Evolutionary conservation across 2,888 invertebrate genomes (phyloP).

Genomic region (Linhomoeus sp.): DNA sequence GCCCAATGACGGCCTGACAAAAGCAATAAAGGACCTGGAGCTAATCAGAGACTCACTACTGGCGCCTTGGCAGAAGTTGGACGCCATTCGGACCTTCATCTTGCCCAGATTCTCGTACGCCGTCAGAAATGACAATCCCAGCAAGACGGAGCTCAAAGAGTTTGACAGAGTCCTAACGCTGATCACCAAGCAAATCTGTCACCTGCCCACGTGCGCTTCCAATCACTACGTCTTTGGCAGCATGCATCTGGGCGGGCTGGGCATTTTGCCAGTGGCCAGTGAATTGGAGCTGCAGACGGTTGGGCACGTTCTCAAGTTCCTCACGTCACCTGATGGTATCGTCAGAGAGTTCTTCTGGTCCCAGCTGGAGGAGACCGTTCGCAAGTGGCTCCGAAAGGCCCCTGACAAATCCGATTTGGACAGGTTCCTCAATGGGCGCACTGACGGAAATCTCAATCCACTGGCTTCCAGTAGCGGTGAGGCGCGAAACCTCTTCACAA

Average conservation of each 20-base stretch:
- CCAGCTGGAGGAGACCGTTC: no score
- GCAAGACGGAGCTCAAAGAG: not conserved
- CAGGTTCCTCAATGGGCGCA: no score
- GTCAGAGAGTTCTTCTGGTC: no score
- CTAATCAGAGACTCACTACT: not conserved
- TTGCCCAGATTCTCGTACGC: not conserved
- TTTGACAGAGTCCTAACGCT: not conserved
- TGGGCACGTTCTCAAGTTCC: not conserved
- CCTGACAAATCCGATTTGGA: no score
- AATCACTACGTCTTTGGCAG: not conserved
- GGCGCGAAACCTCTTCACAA: no score
- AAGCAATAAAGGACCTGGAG: not conserved
- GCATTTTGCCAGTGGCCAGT: not conserved
- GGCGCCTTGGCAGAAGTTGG: not conserved
- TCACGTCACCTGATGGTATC: not conserved
- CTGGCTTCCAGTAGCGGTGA: no score
- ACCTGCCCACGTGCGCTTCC: not conserved
- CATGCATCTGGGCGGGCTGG: not conserved
- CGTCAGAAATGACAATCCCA: not conserved
- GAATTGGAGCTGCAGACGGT: not conserved
- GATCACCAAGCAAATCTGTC: no score
- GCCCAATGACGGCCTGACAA: not conserved
- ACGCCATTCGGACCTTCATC: not conserved
- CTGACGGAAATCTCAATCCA: no score
- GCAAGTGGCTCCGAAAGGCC: no score